Base-by-base conservation (phyloP, 2,888 invertebrate species). In the Aphodius granarius region DNA sequence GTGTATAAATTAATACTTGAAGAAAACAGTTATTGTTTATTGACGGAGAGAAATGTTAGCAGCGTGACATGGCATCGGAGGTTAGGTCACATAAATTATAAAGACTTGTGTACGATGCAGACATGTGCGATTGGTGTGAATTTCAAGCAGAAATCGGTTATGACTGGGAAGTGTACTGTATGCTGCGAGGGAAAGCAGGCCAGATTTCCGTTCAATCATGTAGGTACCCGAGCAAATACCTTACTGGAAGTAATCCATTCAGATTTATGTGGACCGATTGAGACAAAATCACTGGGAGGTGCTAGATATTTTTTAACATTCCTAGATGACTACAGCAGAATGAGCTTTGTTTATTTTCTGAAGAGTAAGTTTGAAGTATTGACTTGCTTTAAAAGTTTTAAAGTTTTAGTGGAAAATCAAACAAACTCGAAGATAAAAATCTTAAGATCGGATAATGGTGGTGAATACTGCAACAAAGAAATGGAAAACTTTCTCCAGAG, bases 361-460 rank as follows among this genome's bases (percentile, higher is more conserved):
- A 81, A 80, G 71, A 63, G 63, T 20, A 81, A 83, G 75, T 73
- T 72, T 76, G 80, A 85, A 75, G 81, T 79, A 13, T 77, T 78
- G 72, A 68, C 77, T 72, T 65, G 23, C 21, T 83, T 82, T 71
- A 76, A 81, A 76, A 75, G 82, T 13, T 84, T 83, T 72, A 83
- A 83, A 77, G 17, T 16, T 18, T 17, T 81, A 62, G 82, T 81
- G 19, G 83, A 83, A 78, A 84, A 82, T 72, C 82, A 84, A 76
- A 78, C 62, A 63, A 74, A 75, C 17, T 73, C 13, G 3, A 81
- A 77, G 75, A 82, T 84, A 5, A 84, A 84, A 77, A 72, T 75
- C 17, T 66, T 83, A 0, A 65, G 82, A 66, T 75, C 79, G 16
- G 84, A 84, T 71, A 82, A 82, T 77, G 81, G 83, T 5, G 78